Evolutionary conservation across 2,797 vertebrate species (phyloP).

Genomic region (Percopsis omiscomaycus): DNA sequence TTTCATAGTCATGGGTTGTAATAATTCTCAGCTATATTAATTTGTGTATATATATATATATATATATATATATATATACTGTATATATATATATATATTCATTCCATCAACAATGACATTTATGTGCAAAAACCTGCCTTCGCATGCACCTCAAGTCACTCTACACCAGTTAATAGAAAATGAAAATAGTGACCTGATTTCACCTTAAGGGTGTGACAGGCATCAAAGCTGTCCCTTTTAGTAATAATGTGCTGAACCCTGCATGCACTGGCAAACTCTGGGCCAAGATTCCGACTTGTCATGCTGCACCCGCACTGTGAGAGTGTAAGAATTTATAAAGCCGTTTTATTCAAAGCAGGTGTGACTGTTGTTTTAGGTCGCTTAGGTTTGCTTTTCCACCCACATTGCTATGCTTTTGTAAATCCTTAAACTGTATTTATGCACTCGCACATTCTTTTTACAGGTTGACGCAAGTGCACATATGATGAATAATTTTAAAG

Average conservation of each 20-base stretch:
- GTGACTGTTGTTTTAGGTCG: conserved; percentile 6
- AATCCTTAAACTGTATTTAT: neutral
- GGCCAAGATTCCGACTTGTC: conserved; percentile 43
- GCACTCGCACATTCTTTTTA: conserved; percentile 9
- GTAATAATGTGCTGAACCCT: conserved; percentile 11
- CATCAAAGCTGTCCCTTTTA: neutral
- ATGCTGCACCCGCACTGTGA: neutral
- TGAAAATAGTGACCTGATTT: conserved; percentile 27
- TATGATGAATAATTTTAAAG: neutral
- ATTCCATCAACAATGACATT: neutral
- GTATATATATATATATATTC: no score
- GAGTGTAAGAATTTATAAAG: conserved; percentile 7
- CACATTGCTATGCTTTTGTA: conserved; percentile 6
- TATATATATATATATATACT: neutral
- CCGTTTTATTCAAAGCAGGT: conserved; percentile 16
- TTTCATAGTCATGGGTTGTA: neutral
- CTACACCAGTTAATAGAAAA: neutral
- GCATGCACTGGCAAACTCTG: neutral
- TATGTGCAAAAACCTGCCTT: neutral
- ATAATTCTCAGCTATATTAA: neutral
- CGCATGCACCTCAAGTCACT: neutral
- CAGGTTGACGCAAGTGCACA: neutral
- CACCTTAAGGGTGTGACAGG: conserved; percentile 38
- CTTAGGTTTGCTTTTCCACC: conserved; percentile 9
- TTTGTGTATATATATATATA: neutral